Percentiles rank a stretch among this genome's conserved stretches.
Evolutionary conservation across 1,140 invertebrate genomes (phyloP).

Genomic region (Danaus melanippus): DNA sequence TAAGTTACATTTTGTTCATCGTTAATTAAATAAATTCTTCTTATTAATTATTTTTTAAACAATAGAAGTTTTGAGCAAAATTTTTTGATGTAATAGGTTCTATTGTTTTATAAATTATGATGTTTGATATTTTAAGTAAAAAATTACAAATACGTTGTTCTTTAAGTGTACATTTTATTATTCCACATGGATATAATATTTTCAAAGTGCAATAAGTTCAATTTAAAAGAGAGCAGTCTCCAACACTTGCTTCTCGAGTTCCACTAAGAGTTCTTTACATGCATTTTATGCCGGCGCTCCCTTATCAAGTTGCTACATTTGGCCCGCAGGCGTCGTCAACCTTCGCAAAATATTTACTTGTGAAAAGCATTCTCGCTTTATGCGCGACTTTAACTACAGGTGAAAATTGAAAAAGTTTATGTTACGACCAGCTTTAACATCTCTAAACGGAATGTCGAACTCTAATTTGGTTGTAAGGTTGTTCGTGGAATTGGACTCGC

Average conservation of each 20-base stretch:
- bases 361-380: constrained; percentile 43
- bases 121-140: no score
- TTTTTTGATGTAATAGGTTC: no score
- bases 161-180: no score
- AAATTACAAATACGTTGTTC: no score
- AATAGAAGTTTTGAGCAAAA: no score
- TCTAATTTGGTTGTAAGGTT: constrained; percentile 45
- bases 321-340: constrained; percentile 55
- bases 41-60: no score
- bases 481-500: constrained; percentile 18
- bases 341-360: constrained; percentile 61
- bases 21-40: no score
- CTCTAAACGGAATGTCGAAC: constrained; percentile 39
- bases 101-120: no score
- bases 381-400: constrained; percentile 56
- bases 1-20: no score
- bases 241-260: constrained; percentile 38
- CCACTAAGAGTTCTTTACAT: constrained; percentile 59
- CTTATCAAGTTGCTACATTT: constrained; percentile 65
- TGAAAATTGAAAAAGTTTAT: constrained; percentile 72
- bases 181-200: no score
- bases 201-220: no score
- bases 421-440: constrained; percentile 57
- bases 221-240: constrained; percentile 29
- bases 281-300: constrained; percentile 52